These are phyloP conservation scores for Steatornis caripensis DNA, from an alignment of 2,113 vertebrate species.

Conservation along the genomic window DNA sequence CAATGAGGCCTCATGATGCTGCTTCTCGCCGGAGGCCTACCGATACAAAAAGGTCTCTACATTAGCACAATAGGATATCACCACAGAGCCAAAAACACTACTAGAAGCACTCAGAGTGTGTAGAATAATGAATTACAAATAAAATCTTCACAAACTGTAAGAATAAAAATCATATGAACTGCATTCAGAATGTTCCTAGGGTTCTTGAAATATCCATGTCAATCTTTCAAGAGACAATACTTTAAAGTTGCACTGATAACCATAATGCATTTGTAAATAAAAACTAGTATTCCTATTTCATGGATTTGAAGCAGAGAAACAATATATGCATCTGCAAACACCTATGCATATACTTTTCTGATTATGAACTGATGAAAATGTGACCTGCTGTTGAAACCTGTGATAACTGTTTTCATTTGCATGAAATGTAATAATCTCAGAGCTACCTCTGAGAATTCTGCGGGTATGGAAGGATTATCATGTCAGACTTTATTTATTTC, in stretches of 20 bases:
- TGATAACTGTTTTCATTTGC: background rate
- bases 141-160: background rate
- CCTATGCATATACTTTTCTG: background rate
- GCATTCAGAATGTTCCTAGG: background rate
- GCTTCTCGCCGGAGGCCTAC: background rate
- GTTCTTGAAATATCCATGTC: background rate
- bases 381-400: background rate
- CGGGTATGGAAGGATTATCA: background rate
- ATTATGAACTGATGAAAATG: background rate
- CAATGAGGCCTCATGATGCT: background rate
- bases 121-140: background rate
- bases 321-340: background rate
- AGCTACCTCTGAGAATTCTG: background rate
- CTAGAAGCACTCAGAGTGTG: background rate
- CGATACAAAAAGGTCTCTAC: background rate
- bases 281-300: background rate
- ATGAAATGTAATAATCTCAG: background rate
- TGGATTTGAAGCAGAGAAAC: background rate
- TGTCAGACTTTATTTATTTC: background rate
- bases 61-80: background rate
- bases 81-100: background rate
- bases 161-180: background rate
- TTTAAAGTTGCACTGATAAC: background rate
- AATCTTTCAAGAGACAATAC: background rate
- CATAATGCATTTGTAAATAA: background rate